Evolutionary conservation across 2,888 invertebrate species (phyloP), one percentile per base, ranked within the genome.

Genomic region (Glyphotaelius pellucidus): DNA sequence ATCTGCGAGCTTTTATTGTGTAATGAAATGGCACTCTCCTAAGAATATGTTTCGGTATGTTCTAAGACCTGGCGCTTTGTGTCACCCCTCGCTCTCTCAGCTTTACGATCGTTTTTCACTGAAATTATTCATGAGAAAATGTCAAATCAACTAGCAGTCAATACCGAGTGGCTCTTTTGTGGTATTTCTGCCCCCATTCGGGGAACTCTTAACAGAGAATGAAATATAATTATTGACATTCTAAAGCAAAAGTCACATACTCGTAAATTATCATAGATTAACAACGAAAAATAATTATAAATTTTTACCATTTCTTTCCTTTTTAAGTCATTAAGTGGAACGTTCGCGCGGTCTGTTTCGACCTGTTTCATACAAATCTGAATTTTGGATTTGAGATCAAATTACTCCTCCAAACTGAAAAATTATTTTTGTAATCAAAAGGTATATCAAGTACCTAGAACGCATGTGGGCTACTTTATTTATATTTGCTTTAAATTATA

Each of bases 111-210:
- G 90, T 91, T 92, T 91, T 92, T 92, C 92, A 92, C 91, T 80
- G 91, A 92, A 92, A 92, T 93, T 93, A 93, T 93, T 92, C 92
- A 92, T 92, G 93, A 92, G 93, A 93, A 91, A 91, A 90, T 92
- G 93, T 93, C 91, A 91, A 92, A 93, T 93, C 92, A 89, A 91
- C 92, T 90, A 90, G 87, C 92, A 91, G 91, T 92, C 91, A 92
- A 93, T 93, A 91, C 90, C 86, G 91, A 90, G 89, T 85, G 91
- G 85, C 79, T 87, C 87, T 84, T 89, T 89, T 90, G 42, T 89
- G 38, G 47, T 88, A 91, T 91, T 91, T 89, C 87, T 32, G 38
- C 88, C 85, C 81, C 79, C 32, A 31, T 83, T 31, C n/a, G 47
- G 19, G n/a, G 38, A 7, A 38, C 79, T 30, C 32, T 14, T 35